These are phyloP conservation scores for Drosophila pseudoananassae DNA, from an alignment of 1,140 invertebrate genomes.

Conservation along the genomic window DNA sequence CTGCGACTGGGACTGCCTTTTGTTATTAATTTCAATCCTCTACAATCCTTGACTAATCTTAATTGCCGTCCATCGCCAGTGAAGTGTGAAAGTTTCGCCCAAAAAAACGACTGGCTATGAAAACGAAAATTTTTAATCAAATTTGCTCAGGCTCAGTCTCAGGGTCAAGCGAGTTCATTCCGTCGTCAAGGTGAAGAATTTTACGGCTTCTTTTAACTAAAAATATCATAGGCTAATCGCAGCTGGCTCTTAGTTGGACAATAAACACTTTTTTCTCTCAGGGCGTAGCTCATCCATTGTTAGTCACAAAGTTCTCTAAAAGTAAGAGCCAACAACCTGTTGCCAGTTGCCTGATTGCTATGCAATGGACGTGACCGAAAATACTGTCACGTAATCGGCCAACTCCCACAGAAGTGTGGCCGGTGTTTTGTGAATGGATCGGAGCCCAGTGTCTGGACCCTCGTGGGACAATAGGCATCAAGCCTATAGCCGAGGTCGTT, in stretches of 20 bases:
- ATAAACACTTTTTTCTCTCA: conserved; percentile 27
- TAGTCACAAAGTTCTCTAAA: background rate
- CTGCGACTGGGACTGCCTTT: conserved; percentile 19
- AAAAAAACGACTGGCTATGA: conserved; percentile 2
- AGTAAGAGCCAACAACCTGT: conserved; percentile 37
- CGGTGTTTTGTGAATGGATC: conserved; percentile 32
- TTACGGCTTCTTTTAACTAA: conserved; percentile 10
- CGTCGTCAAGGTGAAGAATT: conserved; percentile 16
- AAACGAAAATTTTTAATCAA: conserved; percentile 15
- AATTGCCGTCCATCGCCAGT: conserved; percentile 30
- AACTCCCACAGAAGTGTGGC: conserved; percentile 26
- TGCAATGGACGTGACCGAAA: conserved; percentile 60
- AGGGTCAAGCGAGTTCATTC: conserved; percentile 24
- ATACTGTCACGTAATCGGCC: conserved; percentile 72
- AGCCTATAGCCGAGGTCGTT: conserved; percentile 49
- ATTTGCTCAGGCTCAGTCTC: background rate
- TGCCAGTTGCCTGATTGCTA: conserved; percentile 47
- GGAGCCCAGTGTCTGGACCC: background rate
- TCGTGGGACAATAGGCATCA: conserved; percentile 7
- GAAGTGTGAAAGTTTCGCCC: conserved; percentile 60
- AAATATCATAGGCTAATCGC: conserved; percentile 9
- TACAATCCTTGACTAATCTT: conserved; percentile 41
- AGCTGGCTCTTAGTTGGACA: background rate
- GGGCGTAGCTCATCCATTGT: conserved; percentile 37
- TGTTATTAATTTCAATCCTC: conserved; percentile 30